phyloP scores from a whole-genome alignment of 1,140 invertebrate species.

The Aphis craccivora region DNA sequence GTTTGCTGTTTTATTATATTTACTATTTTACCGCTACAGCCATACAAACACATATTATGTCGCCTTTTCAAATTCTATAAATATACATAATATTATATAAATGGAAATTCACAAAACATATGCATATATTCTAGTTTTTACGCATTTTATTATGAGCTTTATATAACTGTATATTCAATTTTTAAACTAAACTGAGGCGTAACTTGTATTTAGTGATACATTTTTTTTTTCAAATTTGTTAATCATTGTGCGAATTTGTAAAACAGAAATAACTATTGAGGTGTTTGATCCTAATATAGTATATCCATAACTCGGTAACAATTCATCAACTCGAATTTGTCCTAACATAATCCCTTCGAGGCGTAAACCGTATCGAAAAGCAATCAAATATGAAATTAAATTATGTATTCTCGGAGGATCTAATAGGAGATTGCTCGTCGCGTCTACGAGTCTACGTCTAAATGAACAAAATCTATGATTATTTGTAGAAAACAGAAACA shows the following conservation, averaged over 20 bases:
- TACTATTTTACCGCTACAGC: background rate
- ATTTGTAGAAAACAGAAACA: background rate
- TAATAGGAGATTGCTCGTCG: background rate
- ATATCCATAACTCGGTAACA: background rate
- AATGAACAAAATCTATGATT: background rate
- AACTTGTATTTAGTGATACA: background rate
- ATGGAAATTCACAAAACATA: background rate
- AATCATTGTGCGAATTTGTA: background rate
- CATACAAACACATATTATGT: too few relatives aligned
- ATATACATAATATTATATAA: background rate
- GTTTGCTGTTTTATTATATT: background rate
- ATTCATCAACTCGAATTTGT: background rate
- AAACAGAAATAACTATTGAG: background rate
- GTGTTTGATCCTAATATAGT: background rate
- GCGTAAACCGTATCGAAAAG: background rate
- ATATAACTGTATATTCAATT: background rate
- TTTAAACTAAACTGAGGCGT: background rate
- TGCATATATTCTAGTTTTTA: background rate
- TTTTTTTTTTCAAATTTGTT: background rate
- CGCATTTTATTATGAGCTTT: background rate
- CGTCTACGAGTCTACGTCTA: background rate
- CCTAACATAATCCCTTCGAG: background rate
- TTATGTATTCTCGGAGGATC: constrained; percentile 33
- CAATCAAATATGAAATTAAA: constrained; percentile 32
- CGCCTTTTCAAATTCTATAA: background rate